These are phyloP conservation scores for Hydrotaea diabolus DNA, from an alignment of 2,888 invertebrate species.

Conservation along the genomic window DNA sequence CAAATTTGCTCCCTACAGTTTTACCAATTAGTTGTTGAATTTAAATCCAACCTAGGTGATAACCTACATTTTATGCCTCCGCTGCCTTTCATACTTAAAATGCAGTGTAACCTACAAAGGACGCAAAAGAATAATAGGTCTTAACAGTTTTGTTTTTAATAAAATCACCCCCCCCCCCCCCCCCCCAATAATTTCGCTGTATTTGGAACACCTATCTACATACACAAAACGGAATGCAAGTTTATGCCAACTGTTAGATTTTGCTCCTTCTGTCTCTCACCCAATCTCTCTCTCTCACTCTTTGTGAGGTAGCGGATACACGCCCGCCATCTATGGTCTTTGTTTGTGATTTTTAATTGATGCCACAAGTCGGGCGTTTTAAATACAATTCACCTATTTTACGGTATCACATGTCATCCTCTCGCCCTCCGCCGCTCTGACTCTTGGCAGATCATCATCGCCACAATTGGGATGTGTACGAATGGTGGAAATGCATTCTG, in stretches of 20 bases:
- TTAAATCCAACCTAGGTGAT: no score
- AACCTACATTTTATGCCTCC: no score
- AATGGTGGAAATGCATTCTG: slow-evolving; percentile 7
- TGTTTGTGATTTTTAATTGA: slow-evolving; percentile 24
- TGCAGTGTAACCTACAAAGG: no score
- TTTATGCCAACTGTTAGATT: neutral
- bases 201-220: no score
- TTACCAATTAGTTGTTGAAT: no score
- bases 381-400: slow-evolving; percentile 34
- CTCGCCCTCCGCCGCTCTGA: neutral
- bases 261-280: neutral
- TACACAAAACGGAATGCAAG: neutral
- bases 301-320: neutral
- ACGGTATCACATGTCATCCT: slow-evolving; percentile 20
- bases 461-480: slow-evolving; percentile 13
- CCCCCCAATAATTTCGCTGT: neutral
- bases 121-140: no score
- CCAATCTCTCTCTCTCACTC: no score
- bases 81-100: no score
- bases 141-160: neutral
- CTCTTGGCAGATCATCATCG: slow-evolving; percentile 23
- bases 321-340: neutral
- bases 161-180: slow-evolving; percentile 44
- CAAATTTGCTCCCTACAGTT: no score
- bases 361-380: slow-evolving; percentile 19